Base-by-base conservation (phyloP, 37 sponge, comb jelly and placozoan species). In the Agelas oroides region DNA sequence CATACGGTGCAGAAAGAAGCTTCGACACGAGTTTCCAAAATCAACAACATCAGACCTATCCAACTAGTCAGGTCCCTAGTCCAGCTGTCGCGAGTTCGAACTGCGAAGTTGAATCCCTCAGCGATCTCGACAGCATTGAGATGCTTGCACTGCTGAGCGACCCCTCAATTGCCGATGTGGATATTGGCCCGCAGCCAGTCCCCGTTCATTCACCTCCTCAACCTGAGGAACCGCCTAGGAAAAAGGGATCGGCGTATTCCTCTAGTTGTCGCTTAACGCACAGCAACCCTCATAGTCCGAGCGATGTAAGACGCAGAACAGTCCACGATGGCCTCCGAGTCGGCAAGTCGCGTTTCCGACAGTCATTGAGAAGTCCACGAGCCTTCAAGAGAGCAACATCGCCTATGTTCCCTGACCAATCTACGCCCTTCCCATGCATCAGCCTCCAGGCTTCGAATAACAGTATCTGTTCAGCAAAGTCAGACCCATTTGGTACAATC, bases 331-430 rank as follows among this genome's bases (percentile, higher is more conserved):
- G 33, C 33, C 27, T 31, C 33, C 13, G 68, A 67, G 11, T 28
- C 3, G 68, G 33, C 68, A 67, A 31, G 17, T 34, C 8, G 27
- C 19, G 33, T n/a, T 5, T 62, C 28, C 24, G 24, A 27, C 5
- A 3, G 5, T 62, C 28, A 62, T 13, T 11, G 5, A 62, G 24
- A 62, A 27, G 28, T 28, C 63, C 63, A 27, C 30, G 27, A 28
- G 31, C 33, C 34, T 31, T 67, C 34, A 67, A 34, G 41, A 34
- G 83, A 19, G 53, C 63, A 6, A 71, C 63, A 1, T 71, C 83
- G 20, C 83, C 83, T 25, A 58, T 82, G 23, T 82, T 82, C 38
- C 83, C 83, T 2, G 70, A 69, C 58, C 54, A 81, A 41, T 81
- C 81, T 71, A 81, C 53, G n/a, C 81, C 81, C 5, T 64, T 72